A percentile compares a stretch with the other conserved stretches of the same genome.
Conservation (phyloP, 2,113 vertebrate genomes). For the Chrysochloris asiatica region DNA sequence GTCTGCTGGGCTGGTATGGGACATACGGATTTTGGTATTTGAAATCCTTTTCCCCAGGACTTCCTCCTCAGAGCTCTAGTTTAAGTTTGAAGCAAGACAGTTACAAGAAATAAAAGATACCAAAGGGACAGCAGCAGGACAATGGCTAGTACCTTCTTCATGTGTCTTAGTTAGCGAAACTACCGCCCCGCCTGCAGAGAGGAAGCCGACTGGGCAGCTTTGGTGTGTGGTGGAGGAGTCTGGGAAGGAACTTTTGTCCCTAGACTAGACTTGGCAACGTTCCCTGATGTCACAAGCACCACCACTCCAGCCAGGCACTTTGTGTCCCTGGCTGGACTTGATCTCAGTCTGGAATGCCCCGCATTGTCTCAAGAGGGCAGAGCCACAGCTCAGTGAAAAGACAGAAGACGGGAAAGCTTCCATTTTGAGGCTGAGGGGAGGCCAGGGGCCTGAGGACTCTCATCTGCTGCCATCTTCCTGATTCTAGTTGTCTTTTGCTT, state of each 20-base stretch:
- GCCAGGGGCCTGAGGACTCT: not conserved
- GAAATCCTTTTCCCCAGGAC: constrained; percentile 91
- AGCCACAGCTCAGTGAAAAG: not conserved
- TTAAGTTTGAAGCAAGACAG: constrained; percentile 82
- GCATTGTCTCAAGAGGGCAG: not conserved
- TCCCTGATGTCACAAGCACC: not conserved
- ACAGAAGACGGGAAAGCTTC: not conserved
- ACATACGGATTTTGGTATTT: constrained; percentile 93
- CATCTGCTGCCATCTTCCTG: not conserved
- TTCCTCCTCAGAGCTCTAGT: constrained; percentile 86
- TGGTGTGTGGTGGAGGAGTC: not conserved
- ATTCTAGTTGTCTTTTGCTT: not conserved
- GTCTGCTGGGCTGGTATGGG: constrained; percentile 90
- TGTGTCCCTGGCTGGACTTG: constrained; percentile 1
- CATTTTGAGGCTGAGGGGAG: not conserved
- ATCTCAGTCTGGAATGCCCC: not conserved
- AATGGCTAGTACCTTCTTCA: not conserved
- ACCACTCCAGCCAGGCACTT: not conserved
- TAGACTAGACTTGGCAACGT: not conserved
- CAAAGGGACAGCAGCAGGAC: not conserved
- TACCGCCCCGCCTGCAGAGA: not conserved
- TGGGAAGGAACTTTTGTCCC: not conserved
- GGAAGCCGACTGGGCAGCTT: not conserved
- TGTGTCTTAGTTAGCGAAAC: constrained; percentile 23
- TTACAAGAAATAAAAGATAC: constrained; percentile 80